A percentile compares a stretch with the other conserved stretches of the same genome.
These are phyloP conservation scores for Cynoglossus semilaevis DNA, from an alignment of 2,113 vertebrate genomes.

Conservation along the genomic window DNA sequence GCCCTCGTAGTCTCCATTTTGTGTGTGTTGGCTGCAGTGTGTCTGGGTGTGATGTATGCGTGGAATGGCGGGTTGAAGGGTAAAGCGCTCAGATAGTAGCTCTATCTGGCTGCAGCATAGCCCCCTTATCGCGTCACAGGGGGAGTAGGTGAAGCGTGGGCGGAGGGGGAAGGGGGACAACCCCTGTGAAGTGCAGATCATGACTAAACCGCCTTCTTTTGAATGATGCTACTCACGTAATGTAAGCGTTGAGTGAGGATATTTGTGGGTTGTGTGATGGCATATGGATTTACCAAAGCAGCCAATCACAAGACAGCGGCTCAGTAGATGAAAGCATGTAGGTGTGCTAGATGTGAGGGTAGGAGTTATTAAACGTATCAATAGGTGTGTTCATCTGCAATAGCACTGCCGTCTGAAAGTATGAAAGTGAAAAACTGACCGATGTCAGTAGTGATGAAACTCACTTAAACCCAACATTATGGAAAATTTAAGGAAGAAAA, in stretches of 20 bases:
- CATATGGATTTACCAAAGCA: no score
- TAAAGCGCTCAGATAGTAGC: conserved; percentile 68
- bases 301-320: no score
- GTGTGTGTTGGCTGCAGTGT: conserved; percentile 33
- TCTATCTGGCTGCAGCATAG: conserved; percentile 74
- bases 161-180: conserved; percentile 43
- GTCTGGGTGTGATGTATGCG: conserved; percentile 32
- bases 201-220: conserved; percentile 36
- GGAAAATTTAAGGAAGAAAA: no score
- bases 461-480: no score
- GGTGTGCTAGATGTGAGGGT: no score
- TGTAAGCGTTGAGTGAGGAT: neutral
- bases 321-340: no score
- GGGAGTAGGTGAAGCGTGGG: conserved; percentile 20
- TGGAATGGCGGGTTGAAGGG: conserved; percentile 69
- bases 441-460: no score
- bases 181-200: conserved; percentile 43
- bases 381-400: conserved; percentile 10
- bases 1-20: conserved; percentile 59
- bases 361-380: no score
- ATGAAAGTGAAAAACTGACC: no score
- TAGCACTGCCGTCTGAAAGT: no score
- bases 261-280: neutral
- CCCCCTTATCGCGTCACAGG: conserved; percentile 68
- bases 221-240: conserved; percentile 33